These are phyloP conservation scores for Caenorhabditis parvicauda DNA, from an alignment of 2,888 invertebrate species.

Conservation along the genomic window DNA sequence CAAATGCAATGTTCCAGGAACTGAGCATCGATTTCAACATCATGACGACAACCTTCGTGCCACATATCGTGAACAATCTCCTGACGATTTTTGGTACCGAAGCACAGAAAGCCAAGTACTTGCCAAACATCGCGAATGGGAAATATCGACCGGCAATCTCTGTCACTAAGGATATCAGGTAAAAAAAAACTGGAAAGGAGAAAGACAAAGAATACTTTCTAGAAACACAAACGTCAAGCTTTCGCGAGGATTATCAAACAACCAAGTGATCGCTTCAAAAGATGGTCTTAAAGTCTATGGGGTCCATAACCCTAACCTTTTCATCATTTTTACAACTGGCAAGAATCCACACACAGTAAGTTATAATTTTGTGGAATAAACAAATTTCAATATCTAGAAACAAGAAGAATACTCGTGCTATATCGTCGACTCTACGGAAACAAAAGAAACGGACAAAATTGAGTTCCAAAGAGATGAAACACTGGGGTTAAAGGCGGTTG, in stretches of 20 bases:
- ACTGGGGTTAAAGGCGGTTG: slow-evolving; percentile 35
- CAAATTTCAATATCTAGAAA: slow-evolving; percentile 23
- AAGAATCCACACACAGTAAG: slow-evolving; percentile 5
- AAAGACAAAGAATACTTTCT: too few species aligned
- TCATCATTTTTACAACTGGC: slow-evolving; percentile 48
- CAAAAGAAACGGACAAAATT: slow-evolving; percentile 31
- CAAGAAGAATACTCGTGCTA: slow-evolving; percentile 25
- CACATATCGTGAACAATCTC: slow-evolving; percentile 32
- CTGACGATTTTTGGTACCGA: slow-evolving; percentile 34
- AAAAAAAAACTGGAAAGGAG: background rate
- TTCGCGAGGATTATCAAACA: too few species aligned
- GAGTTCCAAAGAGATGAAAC: slow-evolving; percentile 25
- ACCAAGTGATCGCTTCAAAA: too few species aligned
- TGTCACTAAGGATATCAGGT: slow-evolving; percentile 13
- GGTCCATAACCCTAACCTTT: slow-evolving; percentile 51
- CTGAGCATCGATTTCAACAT: slow-evolving; percentile 44
- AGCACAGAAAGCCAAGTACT: slow-evolving; percentile 33
- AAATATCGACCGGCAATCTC: slow-evolving; percentile 28
- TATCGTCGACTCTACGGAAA: slow-evolving; percentile 36
- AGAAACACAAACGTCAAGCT: too few species aligned
- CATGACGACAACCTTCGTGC: slow-evolving; percentile 24
- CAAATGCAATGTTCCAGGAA: slow-evolving; percentile 26
- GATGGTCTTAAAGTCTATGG: too few species aligned
- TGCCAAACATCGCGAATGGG: slow-evolving; percentile 33
- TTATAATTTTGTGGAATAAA: background rate